phyloP scores from a whole-genome alignment of 1,140 invertebrate genomes.

The Popillia japonica region DNA sequence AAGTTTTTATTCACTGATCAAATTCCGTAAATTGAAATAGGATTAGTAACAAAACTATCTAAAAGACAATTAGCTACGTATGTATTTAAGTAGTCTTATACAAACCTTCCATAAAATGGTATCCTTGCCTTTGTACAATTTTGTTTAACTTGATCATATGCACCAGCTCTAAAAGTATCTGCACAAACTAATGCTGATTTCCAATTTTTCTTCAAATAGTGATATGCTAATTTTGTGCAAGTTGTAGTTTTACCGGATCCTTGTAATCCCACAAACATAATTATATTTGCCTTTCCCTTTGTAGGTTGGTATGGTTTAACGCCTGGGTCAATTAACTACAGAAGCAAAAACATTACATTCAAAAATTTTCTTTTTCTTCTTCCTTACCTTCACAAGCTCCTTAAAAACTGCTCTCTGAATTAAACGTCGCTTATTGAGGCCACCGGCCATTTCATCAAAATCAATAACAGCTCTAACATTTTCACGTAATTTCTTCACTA shows the following conservation, averaged over 20 bases:
- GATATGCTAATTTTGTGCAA: slow-evolving; percentile 99
- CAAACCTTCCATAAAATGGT: slow-evolving; percentile 98
- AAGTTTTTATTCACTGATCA: too few species aligned
- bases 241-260: slow-evolving; percentile 99
- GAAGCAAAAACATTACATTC: slow-evolving; percentile 50
- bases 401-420: slow-evolving; percentile 99
- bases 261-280: slow-evolving; percentile 99
- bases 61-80: too few species aligned
- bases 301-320: slow-evolving; percentile 96
- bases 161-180: slow-evolving; percentile 99
- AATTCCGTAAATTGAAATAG: too few species aligned
- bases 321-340: slow-evolving; percentile 96
- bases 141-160: slow-evolving; percentile 99
- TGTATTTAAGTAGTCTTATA: too few species aligned
- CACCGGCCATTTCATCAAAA: slow-evolving; percentile 99
- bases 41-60: too few species aligned
- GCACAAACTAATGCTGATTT: slow-evolving; percentile 99
- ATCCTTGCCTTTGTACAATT: slow-evolving; percentile 99
- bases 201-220: slow-evolving; percentile 99
- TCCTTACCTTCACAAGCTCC: slow-evolving; percentile 92
- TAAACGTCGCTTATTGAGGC: slow-evolving; percentile 97
- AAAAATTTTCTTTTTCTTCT: not conserved
- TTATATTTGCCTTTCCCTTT: slow-evolving; percentile 95
- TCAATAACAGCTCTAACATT: slow-evolving; percentile 99
- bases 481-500: slow-evolving; percentile 96